Base-by-base conservation (phyloP, 2,113 vertebrate species). In the Donacobius atricapilla region DNA sequence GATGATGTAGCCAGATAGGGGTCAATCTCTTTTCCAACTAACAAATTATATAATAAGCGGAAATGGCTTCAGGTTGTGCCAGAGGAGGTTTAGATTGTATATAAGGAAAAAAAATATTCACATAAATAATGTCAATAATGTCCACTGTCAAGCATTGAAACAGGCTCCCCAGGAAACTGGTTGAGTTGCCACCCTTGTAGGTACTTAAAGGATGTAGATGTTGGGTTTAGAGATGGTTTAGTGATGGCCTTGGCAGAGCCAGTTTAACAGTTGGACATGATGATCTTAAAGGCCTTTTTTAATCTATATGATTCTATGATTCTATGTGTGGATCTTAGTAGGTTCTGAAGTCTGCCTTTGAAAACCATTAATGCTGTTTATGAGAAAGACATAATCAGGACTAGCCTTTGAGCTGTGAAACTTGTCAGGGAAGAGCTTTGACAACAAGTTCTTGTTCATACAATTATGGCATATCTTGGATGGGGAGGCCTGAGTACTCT, bases 1-100 rank as follows among this genome's bases (percentile, higher is more conserved):
- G 24, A 63, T 8, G 4, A 0, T 18, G 31, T 10, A 71, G 25
- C 11, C 2, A 2, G 58, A 4, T 37, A 15, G 22, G 14, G 5
- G 3, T 50, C 0, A 0, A 22, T 19, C 17, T 57, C 12, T 50
- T 72, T 56, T 56, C 57, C 25, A 35, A 42, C 12, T 50, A 57
- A 42, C 35, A 35, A 33, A 6, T 22, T 13, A 50, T 10, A 31
- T 12, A 48, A 33, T 22, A 50, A 64, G 35, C 0, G 0, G 15
- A 42, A 80, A 64, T 19, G 15, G 9, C 11, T 48, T 64, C 50
- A 57, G 4, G 15, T 42, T 72, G 25, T 72, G 17, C 21, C 50
- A 50, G 14, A 8, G 30, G 31, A 48, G 13, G 6, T 54, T 63
- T 35, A 35, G 16, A 25, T 17, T 56, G 21, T 25, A 42, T 18